Base-by-base conservation (phyloP, 2,113 vertebrate genomes). In the Burhinus bistriatus region DNA sequence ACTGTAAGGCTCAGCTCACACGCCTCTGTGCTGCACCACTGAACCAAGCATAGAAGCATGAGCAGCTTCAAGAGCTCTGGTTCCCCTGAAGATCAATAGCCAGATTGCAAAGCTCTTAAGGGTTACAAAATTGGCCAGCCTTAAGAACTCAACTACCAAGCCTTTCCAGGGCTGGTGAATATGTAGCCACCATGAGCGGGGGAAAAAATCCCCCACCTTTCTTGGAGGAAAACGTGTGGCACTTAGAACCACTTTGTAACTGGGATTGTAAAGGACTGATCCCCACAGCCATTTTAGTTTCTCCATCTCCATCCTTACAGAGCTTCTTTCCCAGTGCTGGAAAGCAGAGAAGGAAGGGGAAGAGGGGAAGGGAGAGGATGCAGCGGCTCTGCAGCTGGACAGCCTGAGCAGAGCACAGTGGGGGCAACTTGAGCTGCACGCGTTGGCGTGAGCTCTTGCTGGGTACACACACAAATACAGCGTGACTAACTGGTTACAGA, bases 331-430 rank as follows among this genome's bases (percentile, higher is more conserved):
- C 38, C 52, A 72, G 54, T 64, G 7, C 15, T 93, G 26, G 29
- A 58, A 79, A 75, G 29, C 12, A 62, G 15, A 75, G 25, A 61
- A 85, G 49, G 25, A 49, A 66, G 11, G 12, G 25, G 23, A 49
- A 25, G 54, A 81, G 15, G 2, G 5, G 44, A 70, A 93, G 25
- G 30, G 38, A 45, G 40, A 79, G 12, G 7, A 22, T 5, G 17
- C 0, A 0, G 20, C 11, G 19, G 36, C 38, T 65, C 64, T 32
- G 40, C 21, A 47, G 34, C 26, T 0, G 11, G 54, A 49, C 38
- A 59, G n/a, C 38, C 52, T 3, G 2, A 32, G 77, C 25, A 38
- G 58, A n/a, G 5, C 0, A 0, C 40, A 29, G 40, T 3, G 12
- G 64, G n/a, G 62, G 15, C 20, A 61, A 23, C 47, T 66, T 3